Evolutionary conservation across 2,797 vertebrate genomes (phyloP).

Genomic region (Sciurus vulgaris): DNA sequence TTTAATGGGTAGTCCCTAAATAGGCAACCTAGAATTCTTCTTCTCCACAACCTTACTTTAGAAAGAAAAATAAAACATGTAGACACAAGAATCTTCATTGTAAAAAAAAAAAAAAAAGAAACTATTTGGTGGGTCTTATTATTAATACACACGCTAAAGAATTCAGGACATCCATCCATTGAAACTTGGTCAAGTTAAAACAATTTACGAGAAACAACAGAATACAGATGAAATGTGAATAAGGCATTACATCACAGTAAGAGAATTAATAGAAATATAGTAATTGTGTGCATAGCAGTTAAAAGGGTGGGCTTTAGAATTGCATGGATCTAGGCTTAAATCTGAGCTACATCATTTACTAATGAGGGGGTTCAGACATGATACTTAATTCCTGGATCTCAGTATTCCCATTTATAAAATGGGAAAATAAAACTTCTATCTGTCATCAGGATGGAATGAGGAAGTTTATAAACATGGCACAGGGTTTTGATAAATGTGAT

Average conservation of each 20-base stretch:
- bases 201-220: neutral
- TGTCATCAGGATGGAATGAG: neutral
- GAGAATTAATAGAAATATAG: neutral
- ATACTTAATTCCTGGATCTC: neutral
- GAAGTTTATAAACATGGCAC: neutral
- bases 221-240: neutral
- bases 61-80: neutral
- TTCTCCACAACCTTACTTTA: neutral
- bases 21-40: neutral
- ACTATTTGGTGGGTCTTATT: neutral
- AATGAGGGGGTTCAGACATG: neutral
- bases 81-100: neutral
- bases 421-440: neutral
- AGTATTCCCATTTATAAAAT: neutral
- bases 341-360: neutral
- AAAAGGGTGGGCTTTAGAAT: neutral
- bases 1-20: neutral
- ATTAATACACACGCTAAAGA: neutral
- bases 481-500: conserved; percentile 24
- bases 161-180: neutral
- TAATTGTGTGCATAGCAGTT: neutral
- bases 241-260: neutral
- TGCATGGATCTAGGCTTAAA: neutral
- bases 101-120: neutral
- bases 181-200: neutral